These are phyloP conservation scores for Ammodramus savannarum DNA, from an alignment of 2,113 vertebrate genomes.

Conservation along the genomic window DNA sequence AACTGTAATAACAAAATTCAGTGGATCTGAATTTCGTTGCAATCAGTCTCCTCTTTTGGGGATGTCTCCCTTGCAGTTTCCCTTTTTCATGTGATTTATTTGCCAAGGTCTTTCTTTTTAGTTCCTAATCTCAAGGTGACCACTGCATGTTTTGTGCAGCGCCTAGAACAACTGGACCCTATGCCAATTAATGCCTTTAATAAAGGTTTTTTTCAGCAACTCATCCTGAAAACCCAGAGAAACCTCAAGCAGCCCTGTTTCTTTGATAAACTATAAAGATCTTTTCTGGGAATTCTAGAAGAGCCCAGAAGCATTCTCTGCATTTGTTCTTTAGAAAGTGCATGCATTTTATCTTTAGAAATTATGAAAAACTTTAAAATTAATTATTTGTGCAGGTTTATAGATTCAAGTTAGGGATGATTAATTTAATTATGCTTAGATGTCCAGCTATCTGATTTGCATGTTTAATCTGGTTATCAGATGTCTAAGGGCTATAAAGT, in stretches of 20 bases:
- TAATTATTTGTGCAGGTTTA: background rate
- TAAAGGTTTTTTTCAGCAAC: background rate
- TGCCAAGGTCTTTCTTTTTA: background rate
- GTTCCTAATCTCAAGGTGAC: background rate
- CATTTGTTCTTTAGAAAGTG: too few species aligned
- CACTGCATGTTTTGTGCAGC: background rate
- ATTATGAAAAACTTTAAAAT: background rate
- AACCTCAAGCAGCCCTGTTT: background rate
- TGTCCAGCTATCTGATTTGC: slow-evolving; percentile 6
- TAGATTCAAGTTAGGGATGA: background rate
- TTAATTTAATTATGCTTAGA: background rate
- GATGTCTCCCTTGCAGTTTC: background rate
- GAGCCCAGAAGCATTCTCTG: background rate
- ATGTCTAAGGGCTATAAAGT: slow-evolving; percentile 21
- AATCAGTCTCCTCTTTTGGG: background rate
- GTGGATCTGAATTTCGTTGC: background rate
- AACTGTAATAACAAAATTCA: background rate
- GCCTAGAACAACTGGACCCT: background rate
- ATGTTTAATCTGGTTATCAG: slow-evolving; percentile 16
- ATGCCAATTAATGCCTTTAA: background rate
- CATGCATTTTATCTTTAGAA: background rate
- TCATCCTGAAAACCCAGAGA: background rate
- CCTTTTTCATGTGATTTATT: background rate
- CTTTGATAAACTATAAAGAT: background rate
- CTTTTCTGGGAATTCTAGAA: background rate